Evolutionary conservation across 2,888 invertebrate species (phyloP).

Genomic region (Hirtodrosophila cameraria): DNA sequence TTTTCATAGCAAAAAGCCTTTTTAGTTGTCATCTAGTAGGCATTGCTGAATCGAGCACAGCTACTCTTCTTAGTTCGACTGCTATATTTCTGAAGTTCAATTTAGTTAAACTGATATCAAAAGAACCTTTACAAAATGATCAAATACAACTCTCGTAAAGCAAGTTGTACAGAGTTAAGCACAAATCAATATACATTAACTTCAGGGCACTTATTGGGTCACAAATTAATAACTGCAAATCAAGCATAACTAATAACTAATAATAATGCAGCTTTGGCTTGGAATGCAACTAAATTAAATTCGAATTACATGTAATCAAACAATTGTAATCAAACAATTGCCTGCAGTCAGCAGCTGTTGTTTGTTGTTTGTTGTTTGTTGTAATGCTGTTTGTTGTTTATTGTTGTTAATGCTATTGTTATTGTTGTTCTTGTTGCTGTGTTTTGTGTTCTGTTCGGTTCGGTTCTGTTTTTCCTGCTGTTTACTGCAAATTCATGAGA

Average conservation of each 20-base stretch:
- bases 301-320: conserved; percentile 57
- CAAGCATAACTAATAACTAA: conserved; percentile 33
- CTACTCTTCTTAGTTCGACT: too few relatives aligned
- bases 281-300: conserved; percentile 51
- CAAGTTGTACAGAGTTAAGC: background rate
- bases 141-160: too few relatives aligned
- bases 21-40: too few relatives aligned
- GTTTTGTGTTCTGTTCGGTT: too few relatives aligned
- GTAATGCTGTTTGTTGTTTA: conserved; percentile 7
- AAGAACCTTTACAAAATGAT: too few relatives aligned
- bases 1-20: too few relatives aligned
- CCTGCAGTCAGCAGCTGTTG: conserved; percentile 34
- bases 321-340: conserved; percentile 56
- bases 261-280: conserved; percentile 17
- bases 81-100: too few relatives aligned
- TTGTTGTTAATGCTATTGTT: conserved; percentile 11
- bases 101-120: too few relatives aligned
- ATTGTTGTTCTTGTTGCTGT: conserved; percentile 4
- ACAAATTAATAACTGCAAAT: conserved; percentile 47
- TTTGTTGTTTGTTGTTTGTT: conserved; percentile 7
- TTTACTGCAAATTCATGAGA: conserved; percentile 23
- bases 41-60: too few relatives aligned
- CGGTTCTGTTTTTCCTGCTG: conserved; percentile 1
- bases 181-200: conserved; percentile 21
- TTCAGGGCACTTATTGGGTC: conserved; percentile 7